A percentile compares a stretch with the other conserved stretches of the same genome.
phyloP scores from a whole-genome alignment of 2,888 invertebrate species.

The Oscheius myriophilus region DNA sequence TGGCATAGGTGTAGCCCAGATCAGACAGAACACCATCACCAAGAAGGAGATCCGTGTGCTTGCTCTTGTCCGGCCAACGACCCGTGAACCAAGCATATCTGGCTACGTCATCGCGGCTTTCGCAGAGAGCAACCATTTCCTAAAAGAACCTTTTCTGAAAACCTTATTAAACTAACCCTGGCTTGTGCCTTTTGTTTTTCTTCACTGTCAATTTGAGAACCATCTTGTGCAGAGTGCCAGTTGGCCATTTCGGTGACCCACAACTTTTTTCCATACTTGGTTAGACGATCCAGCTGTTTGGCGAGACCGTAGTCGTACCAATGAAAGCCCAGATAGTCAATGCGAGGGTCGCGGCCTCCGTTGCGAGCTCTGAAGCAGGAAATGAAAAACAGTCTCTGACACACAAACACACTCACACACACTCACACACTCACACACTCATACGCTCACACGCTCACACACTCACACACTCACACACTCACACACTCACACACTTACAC shows the following conservation, averaged over 20 bases:
- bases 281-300: conserved; percentile 6
- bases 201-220: background rate
- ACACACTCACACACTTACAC: no score
- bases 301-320: conserved; percentile 8
- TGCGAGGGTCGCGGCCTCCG: background rate
- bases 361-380: background rate
- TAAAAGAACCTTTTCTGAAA: background rate
- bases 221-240: conserved; percentile 1
- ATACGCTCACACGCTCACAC: no score
- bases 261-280: conserved; percentile 7
- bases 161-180: background rate
- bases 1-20: background rate
- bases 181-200: conserved; percentile 4
- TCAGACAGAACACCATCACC: conserved; percentile 4
- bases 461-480: no score
- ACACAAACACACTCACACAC: no score
- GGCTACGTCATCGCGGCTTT: background rate
- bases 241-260: conserved; percentile 18
- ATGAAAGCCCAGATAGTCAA: conserved; percentile 5
- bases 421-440: no score
- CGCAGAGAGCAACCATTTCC: conserved; percentile 3
- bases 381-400: background rate
- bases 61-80: background rate
- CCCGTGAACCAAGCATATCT: conserved; percentile 10
- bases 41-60: conserved; percentile 3